Conservation (phyloP, 2,797 vertebrate genomes). For the Tapirus indicus region DNA sequence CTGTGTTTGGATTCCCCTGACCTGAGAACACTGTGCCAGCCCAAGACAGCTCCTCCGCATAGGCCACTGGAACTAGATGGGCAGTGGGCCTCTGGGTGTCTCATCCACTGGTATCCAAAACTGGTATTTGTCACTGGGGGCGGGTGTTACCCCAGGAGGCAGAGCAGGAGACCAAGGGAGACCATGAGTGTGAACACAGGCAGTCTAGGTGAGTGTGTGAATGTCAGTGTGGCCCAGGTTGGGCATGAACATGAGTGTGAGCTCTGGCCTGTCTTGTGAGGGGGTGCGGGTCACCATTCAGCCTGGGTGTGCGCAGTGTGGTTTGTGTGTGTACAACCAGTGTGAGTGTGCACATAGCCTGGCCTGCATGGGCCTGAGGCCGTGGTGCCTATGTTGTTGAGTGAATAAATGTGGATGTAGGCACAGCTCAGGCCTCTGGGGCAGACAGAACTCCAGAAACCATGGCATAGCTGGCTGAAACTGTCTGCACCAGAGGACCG, state of each 20-base stretch:
- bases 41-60: neutral
- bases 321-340: neutral
- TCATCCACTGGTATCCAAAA: neutral
- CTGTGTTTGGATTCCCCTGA: neutral
- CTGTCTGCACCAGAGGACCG: neutral
- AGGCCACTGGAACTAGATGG: neutral
- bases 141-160: neutral
- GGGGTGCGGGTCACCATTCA: fast-evolving
- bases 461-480: neutral
- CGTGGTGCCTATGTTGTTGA: neutral
- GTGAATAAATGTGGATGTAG: constrained; percentile 8
- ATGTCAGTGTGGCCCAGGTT: neutral
- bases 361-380: too few relatives aligned
- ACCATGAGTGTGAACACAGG: neutral
- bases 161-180: neutral
- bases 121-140: neutral
- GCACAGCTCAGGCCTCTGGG: too few relatives aligned
- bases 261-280: neutral
- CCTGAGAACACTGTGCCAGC: neutral
- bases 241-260: neutral
- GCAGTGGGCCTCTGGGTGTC: neutral
- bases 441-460: neutral
- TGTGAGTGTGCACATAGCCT: neutral
- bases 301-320: neutral
- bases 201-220: neutral